Evolutionary conservation across 2,888 invertebrate species (phyloP), one percentile per base, ranked within the genome.

Genomic region (Campoletis raptor): DNA sequence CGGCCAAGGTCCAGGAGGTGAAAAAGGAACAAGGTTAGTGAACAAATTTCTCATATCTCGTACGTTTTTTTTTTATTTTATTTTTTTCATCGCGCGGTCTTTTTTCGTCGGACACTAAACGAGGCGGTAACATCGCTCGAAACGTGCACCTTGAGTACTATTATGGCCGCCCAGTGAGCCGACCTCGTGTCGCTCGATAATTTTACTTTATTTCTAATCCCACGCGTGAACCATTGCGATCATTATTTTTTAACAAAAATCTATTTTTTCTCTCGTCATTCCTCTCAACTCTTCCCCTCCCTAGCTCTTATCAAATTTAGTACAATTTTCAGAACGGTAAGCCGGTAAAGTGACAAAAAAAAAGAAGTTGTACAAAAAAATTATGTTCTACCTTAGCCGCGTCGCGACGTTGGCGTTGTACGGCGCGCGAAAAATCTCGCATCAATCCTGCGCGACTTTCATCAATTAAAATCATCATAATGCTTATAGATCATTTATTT

Each of bases 21-120:
- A 94, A 94, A 88, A 94, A 93, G 90, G 94, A 94, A 86, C 94
- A 93, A 94, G 94, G 94, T 94, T 92, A 93, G 94, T 92, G 79
- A 72, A 78, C 52, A 70, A 45, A 57, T 83, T 45, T 67, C 52
- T 52, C n/a, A 52, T 24, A 42, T 30, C 30, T 85, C 54, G 52
- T 42, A 69, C 52, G 24, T 10, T 76, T 67, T 81, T 81, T 76
- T 80, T 70, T 24, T n/a, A n/a, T n/a, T n/a, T n/a, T n/a, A n/a
- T 10, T 36, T 76, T 77, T 61, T 81, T 84, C 76, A 54, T 57
- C 40, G 42, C 30, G 36, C 45, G 24, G 18, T 30, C 78, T 82
- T 67, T 57, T 70, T 52, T 66, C 10, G 36, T 78, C 69, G 15
- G 61, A 74, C 66, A 64, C 57, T 54, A 72, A 72, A 66, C 52